Percentiles rank a stretch among this genome's conserved stretches.
These are phyloP conservation scores for Epizoanthus illoricatus DNA, from an alignment of 92 coral and sea anemone species.

Conservation along the genomic window DNA sequence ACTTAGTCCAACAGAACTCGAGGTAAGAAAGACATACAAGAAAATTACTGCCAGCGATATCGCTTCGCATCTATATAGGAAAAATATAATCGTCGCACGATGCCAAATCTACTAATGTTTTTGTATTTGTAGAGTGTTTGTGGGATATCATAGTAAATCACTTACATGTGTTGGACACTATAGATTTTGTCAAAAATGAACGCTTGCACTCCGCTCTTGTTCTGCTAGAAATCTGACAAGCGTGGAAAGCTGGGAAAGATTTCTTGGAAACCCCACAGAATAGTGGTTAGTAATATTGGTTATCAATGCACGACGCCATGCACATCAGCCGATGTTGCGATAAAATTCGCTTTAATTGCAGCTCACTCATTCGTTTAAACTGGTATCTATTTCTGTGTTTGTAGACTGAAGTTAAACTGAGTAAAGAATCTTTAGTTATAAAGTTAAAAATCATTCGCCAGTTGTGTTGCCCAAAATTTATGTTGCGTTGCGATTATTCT, in stretches of 20 bases:
- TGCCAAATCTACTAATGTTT: background rate
- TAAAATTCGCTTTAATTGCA: too few species aligned
- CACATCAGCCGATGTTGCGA: background rate
- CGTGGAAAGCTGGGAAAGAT: slow-evolving; percentile 32
- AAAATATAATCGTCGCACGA: too few species aligned
- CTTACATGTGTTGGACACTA: too few species aligned
- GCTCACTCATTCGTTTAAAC: background rate
- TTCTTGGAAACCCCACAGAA: slow-evolving; percentile 38
- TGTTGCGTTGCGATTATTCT: background rate
- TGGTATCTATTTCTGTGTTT: background rate
- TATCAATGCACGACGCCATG: slow-evolving; percentile 28
- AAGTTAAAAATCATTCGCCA: too few species aligned
- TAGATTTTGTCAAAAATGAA: background rate
- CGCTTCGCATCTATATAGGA: too few species aligned
- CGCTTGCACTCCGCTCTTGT: slow-evolving; percentile 20
- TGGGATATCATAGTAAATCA: too few species aligned
- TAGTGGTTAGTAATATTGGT: slow-evolving; percentile 29
- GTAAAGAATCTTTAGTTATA: too few species aligned
- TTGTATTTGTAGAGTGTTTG: background rate
- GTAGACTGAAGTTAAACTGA: too few species aligned
- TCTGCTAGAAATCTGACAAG: slow-evolving; percentile 31
- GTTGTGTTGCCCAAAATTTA: too few species aligned
- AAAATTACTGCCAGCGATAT: background rate
- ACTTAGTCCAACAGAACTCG: slow-evolving; percentile 50
- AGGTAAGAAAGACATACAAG: slow-evolving; percentile 41